Evolutionary conservation across 2,888 invertebrate species (phyloP), one percentile per base, ranked within the genome.

Genomic region (Nymphalis c-album): DNA sequence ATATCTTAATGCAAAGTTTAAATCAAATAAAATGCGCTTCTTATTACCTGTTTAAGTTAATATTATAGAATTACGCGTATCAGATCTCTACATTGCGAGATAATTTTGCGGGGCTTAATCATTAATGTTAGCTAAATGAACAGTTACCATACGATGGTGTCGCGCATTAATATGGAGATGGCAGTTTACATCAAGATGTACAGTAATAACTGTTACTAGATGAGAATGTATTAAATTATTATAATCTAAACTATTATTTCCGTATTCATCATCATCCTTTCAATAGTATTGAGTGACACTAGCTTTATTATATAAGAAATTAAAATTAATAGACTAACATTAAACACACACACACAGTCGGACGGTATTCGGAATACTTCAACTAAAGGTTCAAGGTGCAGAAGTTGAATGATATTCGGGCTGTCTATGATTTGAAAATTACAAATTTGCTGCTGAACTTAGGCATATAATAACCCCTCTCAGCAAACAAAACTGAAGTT

Each of bases 151-250:
- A 35, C 47, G 64, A 67, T 67, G 61, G 59, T 68, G 68, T 67
- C 59, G 47, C 62, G 63, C 60, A 46, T 63, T 69, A 69, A 67
- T 67, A 71, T 46, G 40, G 61, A 51, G 63, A 64, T 64, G 62
- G 67, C 69, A 69, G 67, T 64, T 67, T 69, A 50, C 67, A 64
- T 67, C 71, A 67, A 65, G 64, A 65, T 57, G 67, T 70, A 68
- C 70, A 65, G 67, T 68, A 70, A 71, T 71, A 70, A 65, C 67
- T 64, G 70, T 65, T 60, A 63, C 58, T 61, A 40, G 60, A 60
- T 60, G 57, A 70, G 64, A 67, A 67, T 69, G 60, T 60, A 70
- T 64, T 66, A 68, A 67, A 68, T 64, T 61, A 68, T 68, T 35
- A 68, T 63, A 31, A 55, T 55, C 53, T 26, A 8, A 31, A 40